Evolutionary conservation across 2,888 invertebrate genomes (phyloP), one percentile per base, ranked within the genome.

Genomic region (Troides helena): DNA sequence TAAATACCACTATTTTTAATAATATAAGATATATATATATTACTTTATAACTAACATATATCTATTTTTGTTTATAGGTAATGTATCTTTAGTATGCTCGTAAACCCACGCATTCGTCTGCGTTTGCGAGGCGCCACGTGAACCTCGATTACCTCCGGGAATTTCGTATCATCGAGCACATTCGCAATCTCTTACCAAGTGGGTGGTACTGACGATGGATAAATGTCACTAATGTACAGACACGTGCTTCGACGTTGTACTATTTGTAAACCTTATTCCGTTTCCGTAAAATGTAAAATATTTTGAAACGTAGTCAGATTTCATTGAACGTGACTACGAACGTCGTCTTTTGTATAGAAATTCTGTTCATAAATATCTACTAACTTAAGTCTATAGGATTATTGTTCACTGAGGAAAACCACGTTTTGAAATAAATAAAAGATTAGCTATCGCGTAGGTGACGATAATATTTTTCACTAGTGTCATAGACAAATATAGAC

Each of bases 61-160:
- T 53, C 7, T 46, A 46, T 46, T 10, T 46, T 46, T 10, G 6
- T 53, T 46, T 57, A 68, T 39, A 57, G 60, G n/a, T 53, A n/a
- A 39, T 50, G 30, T 17, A 66, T 43, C 57, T 62, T 18, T 21
- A 59, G 30, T 18, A 23, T 50, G 53, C 62, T 62, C 60, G 62
- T 65, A 71, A 74, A 72, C 73, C 72, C 67, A 76, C 74, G 73
- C 71, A 75, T 77, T 73, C 74, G 76, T 77, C 74, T 74, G 73
- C 71, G 68, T 72, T 72, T 75, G 72, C 72, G 73, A 71, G 74
- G 74, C 76, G 71, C 74, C 72, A 72, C 70, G 39, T 66, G 68
- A 66, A 61, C 39, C 62, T 57, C 58, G 30, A 65, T 69, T 66
- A 66, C 59, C 53, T 59, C 58, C 39, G 14, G 39, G 50, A 66